A percentile compares a stretch with the other conserved stretches of the same genome.
These are phyloP conservation scores for Drosophila sturtevanti DNA, from an alignment of 1,140 invertebrate species.

Conservation along the genomic window DNA sequence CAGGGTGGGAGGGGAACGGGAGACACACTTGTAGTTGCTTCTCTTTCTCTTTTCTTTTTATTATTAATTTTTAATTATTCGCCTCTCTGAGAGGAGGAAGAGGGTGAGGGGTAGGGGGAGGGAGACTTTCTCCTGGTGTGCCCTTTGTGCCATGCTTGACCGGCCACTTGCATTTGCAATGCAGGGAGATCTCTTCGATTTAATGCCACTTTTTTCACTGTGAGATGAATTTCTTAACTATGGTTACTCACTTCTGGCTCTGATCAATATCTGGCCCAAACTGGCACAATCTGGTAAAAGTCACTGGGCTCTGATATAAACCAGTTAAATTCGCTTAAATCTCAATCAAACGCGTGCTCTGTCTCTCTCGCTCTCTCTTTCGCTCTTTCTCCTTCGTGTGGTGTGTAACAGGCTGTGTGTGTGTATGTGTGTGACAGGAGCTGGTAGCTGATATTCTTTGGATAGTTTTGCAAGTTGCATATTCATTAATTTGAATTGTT, in stretches of 20 bases:
- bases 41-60: not conserved
- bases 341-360: slow-evolving; percentile 35
- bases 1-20: not conserved
- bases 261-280: slow-evolving; percentile 62
- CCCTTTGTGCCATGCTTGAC: slow-evolving; percentile 18
- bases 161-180: not conserved
- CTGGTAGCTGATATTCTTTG: slow-evolving; percentile 29
- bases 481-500: slow-evolving; percentile 5
- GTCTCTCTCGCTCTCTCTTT: slow-evolving; percentile 8
- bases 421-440: slow-evolving; percentile 36
- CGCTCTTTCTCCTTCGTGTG: slow-evolving; percentile 10
- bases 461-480: slow-evolving; percentile 29
- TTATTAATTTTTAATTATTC: not conserved
- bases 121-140: slow-evolving; percentile 3
- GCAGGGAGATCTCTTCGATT: not conserved
- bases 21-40: not conserved
- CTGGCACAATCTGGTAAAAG: slow-evolving; percentile 61
- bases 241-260: slow-evolving; percentile 12
- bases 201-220: not conserved
- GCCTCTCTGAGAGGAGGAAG: not conserved
- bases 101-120: no score
- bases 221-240: not conserved
- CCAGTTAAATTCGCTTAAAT: slow-evolving; percentile 79
- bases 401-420: no score
- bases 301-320: slow-evolving; percentile 61